Percentiles rank a stretch among this genome's conserved stretches.
Conservation (phyloP, 2,888 invertebrate genomes). For the Drosophila prostipennis region DNA sequence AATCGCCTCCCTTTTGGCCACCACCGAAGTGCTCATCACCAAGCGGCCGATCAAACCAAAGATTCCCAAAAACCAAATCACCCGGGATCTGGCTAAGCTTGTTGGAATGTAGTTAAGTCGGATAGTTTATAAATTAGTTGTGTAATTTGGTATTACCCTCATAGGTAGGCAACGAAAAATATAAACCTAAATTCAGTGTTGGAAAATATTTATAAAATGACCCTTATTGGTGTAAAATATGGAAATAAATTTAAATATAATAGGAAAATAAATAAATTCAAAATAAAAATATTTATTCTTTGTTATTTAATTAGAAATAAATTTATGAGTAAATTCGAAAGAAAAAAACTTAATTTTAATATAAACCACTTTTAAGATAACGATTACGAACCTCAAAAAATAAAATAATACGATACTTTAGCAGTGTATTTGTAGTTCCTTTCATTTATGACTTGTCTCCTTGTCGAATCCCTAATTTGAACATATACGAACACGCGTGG, state of each 20-base stretch:
- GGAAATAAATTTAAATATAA: no score
- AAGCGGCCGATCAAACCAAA: conserved; percentile 93
- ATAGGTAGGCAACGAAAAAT: neutral
- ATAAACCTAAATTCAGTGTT: neutral
- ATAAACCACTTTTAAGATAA: no score
- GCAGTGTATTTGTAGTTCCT: conserved; percentile 84
- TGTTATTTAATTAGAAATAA: no score
- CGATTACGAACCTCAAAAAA: no score
- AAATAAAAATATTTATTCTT: no score
- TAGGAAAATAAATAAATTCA: no score
- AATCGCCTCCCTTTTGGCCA: conserved; percentile 95
- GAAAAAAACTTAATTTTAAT: no score
- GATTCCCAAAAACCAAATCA: conserved; percentile 85
- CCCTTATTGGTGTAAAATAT: no score
- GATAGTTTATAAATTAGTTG: neutral
- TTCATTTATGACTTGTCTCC: conserved; percentile 30
- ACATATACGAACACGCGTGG: conserved; percentile 35
- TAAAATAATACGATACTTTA: neutral
- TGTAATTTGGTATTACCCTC: neutral
- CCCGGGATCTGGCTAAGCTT: conserved; percentile 90
- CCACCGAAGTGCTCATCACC: conserved; percentile 97
- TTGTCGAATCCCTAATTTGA: conserved; percentile 39
- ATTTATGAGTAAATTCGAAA: no score
- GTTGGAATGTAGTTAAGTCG: conserved; percentile 84
- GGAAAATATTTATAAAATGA: neutral